A percentile compares a stretch with the other conserved stretches of the same genome.
Conservation (phyloP, 1,140 invertebrate genomes). For the Drosophila seguyi region DNA sequence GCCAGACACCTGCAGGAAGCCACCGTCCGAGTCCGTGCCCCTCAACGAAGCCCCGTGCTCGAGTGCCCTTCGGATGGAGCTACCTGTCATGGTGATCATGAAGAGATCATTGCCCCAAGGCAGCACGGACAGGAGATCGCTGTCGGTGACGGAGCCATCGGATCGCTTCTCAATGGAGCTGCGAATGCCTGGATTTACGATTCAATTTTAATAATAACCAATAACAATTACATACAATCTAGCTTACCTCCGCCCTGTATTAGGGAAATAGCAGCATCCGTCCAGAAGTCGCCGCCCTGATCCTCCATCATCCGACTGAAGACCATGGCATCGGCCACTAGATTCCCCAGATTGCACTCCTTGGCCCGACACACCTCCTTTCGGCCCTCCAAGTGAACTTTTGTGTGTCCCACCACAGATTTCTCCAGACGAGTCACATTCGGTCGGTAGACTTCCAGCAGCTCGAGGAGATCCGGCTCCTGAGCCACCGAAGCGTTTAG, state of each 20-base stretch:
- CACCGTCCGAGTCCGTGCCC: slow-evolving; percentile 86
- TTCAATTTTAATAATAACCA: too few species aligned
- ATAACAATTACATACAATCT: too few species aligned
- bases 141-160: slow-evolving; percentile 69
- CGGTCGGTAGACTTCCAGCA: slow-evolving; percentile 87
- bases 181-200: slow-evolving; percentile 64
- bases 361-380: slow-evolving; percentile 87
- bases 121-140: slow-evolving; percentile 85
- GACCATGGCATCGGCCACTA: slow-evolving; percentile 91
- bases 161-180: slow-evolving; percentile 64
- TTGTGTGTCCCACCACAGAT: slow-evolving; percentile 88
- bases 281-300: slow-evolving; percentile 87
- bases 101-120: slow-evolving; percentile 87
- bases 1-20: slow-evolving; percentile 88
- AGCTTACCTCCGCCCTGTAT: slow-evolving; percentile 88
- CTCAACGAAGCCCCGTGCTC: slow-evolving; percentile 86
- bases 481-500: slow-evolving; percentile 88
- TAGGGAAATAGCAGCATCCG: slow-evolving; percentile 91
- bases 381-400: slow-evolving; percentile 88
- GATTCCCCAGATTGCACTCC: slow-evolving; percentile 95
- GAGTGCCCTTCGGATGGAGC: slow-evolving; percentile 79
- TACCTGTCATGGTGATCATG: slow-evolving; percentile 86
- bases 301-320: slow-evolving; percentile 86
- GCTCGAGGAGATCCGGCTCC: slow-evolving; percentile 88
- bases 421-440: slow-evolving; percentile 87